These are phyloP conservation scores for Coturnix japonica DNA, from an alignment of 2,113 vertebrate genomes.

Conservation along the genomic window DNA sequence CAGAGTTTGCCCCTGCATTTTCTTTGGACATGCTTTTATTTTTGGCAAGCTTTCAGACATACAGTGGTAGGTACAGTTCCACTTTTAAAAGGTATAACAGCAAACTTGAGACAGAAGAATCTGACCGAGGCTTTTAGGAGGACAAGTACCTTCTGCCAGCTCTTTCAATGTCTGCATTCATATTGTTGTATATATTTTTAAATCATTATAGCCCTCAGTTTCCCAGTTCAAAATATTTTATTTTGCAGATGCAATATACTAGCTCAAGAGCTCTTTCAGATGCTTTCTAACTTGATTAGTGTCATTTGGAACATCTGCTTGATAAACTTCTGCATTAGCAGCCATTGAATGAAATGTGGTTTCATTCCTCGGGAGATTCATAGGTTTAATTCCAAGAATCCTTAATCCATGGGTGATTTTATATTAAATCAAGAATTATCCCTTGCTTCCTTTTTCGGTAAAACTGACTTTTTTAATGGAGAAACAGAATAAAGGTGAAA, in stretches of 20 bases:
- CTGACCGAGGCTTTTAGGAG: not conserved
- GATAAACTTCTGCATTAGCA: conserved; percentile 44
- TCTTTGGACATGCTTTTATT: not conserved
- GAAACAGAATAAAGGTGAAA: not conserved
- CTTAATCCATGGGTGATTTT: conserved; percentile 22
- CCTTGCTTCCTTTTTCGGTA: not conserved
- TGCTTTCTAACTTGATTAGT: conserved; percentile 49
- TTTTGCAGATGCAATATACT: conserved; percentile 38
- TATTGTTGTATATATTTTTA: conserved; percentile 1
- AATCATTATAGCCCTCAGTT: not conserved
- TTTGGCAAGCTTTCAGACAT: not conserved
- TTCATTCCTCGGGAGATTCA: conserved; percentile 1
- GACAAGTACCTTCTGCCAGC: not conserved
- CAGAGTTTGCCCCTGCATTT: not conserved
- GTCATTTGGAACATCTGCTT: conserved; percentile 39
- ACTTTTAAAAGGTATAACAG: accelerated
- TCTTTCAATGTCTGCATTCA: not conserved
- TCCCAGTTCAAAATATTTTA: conserved; percentile 44
- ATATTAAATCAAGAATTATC: conserved; percentile 19
- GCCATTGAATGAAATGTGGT: conserved; percentile 11
- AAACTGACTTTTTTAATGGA: not conserved
- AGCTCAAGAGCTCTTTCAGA: conserved; percentile 29
- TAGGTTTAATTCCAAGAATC: conserved; percentile 12
- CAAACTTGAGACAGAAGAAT: not conserved
- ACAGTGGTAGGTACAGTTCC: not conserved